Base-by-base conservation (phyloP, 2,888 invertebrate species). In the Subacronicta megacephala region DNA sequence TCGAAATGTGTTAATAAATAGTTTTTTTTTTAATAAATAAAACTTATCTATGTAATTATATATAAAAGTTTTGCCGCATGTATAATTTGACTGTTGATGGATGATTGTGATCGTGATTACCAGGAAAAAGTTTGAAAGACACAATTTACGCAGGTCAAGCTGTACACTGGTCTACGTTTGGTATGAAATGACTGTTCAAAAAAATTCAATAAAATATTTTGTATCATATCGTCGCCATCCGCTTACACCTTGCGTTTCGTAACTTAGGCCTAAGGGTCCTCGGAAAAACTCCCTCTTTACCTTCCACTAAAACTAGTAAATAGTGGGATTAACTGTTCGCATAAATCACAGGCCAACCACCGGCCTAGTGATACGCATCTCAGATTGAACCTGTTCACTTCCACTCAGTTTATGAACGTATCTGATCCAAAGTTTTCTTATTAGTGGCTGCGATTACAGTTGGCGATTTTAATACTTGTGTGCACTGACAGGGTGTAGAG, bases 301-400 rank as follows among this genome's bases (percentile, higher is more conserved):
- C 92, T 92, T 91, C 88, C 81, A 85, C 83, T 90, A 89, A 90
- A 92, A 92, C 90, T 91, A 92, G 92, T 92, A 92, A 92, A 92
- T 92, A 92, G 92, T 89, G 77, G 90, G 92, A 92, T 92, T 92
- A 92, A 92, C 90, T 90, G 82, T 71, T 81, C 76, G 82, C 82
- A 92, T 92, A 91, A 91, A 92, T 92, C 92, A 91, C 75, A 55
- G 81, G 72, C 77, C 76, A 49, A 49, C 41, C 50, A 15, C 37
- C 46, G 67, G 38, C 65, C 68, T 44, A 45, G 66, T 59, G 82
- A 82, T 82, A 75, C 72, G 54, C 66, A 82, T 81, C 81, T 64
- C 61, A 70, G 66, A 76, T 72, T 68, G 78, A 75, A 79, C 77
- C 78, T 78, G 79, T 42, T 18, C 41, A 6, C 49, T 35, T 17